Conservation (phyloP, 2,113 vertebrate species). For the Thermophis baileyi region DNA sequence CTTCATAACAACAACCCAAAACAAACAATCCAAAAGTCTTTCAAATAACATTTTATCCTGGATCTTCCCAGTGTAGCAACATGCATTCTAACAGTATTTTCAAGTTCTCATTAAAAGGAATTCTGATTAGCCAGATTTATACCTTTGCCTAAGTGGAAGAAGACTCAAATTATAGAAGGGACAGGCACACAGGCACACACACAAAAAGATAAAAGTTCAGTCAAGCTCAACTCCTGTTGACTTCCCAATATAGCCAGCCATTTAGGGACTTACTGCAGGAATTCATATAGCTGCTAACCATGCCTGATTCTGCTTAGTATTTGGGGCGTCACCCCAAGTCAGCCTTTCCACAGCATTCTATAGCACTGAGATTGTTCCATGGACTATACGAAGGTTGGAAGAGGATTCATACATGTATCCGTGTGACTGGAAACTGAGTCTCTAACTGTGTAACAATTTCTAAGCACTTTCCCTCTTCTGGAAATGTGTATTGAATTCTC, state of each 20-base stretch:
- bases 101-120: neutral
- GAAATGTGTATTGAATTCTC: neutral
- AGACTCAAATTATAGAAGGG: neutral
- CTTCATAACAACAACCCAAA: neutral
- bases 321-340: neutral
- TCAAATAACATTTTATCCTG: neutral
- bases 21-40: too few relatives aligned
- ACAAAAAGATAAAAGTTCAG: neutral
- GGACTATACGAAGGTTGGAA: neutral
- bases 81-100: neutral
- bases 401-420: too few relatives aligned
- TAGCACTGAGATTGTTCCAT: neutral
- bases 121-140: neutral
- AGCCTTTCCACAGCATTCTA: neutral
- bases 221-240: neutral
- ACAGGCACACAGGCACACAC: neutral
- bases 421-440: neutral
- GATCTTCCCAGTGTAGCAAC: neutral
- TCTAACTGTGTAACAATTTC: neutral
- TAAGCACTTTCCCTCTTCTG: neutral
- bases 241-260: neutral
- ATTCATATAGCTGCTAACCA: neutral
- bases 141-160: neutral
- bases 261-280: neutral
- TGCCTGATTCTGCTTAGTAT: neutral